Evolutionary conservation across 2,797 vertebrate species (phyloP), one percentile per base, ranked within the genome.

Genomic region (Aulostomus chinensis): DNA sequence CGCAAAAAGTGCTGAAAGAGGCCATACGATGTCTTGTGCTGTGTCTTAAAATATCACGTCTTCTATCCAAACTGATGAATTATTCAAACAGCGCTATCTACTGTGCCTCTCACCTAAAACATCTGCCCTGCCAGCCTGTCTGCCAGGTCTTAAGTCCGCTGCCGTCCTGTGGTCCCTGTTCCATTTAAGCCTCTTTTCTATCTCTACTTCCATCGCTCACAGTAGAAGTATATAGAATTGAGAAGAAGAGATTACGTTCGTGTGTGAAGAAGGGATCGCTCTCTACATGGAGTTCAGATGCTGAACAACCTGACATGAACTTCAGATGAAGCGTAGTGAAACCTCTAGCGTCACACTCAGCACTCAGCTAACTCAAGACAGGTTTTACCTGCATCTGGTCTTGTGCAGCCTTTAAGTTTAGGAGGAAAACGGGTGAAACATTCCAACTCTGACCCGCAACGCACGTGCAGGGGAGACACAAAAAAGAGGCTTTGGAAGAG

Each of bases 1-100:
- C 58, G 72, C 75, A 75, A 62, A 63, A 86, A 79, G 67, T 62
- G 60, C 80, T 64, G 80, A 78, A 86, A 73, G 79, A 77, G 70
- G 78, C 70, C 72, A 68, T 50, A 73, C 58, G 77, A 80, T 64
- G 80, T 68, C 53, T 69, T 63, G 62, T 47, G 26, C 67, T 49
- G 61, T 58, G 77, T 86, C 79, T 84, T 86, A 86, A 88, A 87
- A 86, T 80, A 89, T 85, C 86, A 81, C 86, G 81, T 87, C 72
- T 86, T 79, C 76, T 80, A 72, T 83, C 73, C 74, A 38, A 61
- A 66, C 69, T 72, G 75, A 84, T 90, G 81, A 90, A 90, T 90
- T 84, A 91, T 91, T 89, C 84, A 91, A 31, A 46, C 17, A 2
- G 17, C 45, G 76, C 69, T 83, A 86, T 84, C 80, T 73, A 64